phyloP scores from a whole-genome alignment of 1,140 invertebrate genomes.

The Pachypeltis micranthus region DNA sequence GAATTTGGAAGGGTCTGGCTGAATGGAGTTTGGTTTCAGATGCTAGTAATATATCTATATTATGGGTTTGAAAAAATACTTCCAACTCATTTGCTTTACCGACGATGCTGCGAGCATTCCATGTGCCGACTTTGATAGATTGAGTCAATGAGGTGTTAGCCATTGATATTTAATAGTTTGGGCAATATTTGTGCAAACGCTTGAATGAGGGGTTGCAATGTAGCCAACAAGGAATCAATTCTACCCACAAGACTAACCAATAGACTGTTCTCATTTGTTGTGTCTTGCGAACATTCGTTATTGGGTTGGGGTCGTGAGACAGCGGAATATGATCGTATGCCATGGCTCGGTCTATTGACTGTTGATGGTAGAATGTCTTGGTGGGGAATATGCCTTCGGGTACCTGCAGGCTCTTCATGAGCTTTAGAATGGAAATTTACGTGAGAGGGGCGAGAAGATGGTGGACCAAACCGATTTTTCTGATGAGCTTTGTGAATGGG shows the following conservation, averaged over 20 bases:
- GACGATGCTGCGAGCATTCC: slow-evolving; percentile 6
- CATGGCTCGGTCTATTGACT: background rate
- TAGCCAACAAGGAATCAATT: slow-evolving; percentile 4
- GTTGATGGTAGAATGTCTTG: background rate
- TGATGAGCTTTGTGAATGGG: background rate
- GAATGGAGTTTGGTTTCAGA: slow-evolving; percentile 1
- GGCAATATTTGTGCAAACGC: slow-evolving; percentile 4
- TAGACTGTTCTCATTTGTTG: background rate
- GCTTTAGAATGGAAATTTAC: background rate
- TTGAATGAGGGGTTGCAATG: background rate
- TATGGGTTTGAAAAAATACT: background rate
- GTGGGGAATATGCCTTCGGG: background rate
- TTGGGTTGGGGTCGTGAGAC: background rate
- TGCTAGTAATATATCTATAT: slow-evolving; percentile 4
- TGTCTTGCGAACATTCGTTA: background rate
- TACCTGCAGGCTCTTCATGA: background rate
- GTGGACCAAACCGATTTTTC: background rate
- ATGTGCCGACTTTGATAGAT: slow-evolving; percentile 1
- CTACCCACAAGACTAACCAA: background rate
- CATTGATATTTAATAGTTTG: slow-evolving; percentile 8
- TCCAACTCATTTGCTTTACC: background rate
- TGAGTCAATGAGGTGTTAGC: background rate
- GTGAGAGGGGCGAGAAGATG: background rate
- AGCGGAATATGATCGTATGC: background rate
- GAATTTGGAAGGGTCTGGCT: background rate